phyloP scores from a whole-genome alignment of 2,113 vertebrate genomes.

The Grus americana region DNA sequence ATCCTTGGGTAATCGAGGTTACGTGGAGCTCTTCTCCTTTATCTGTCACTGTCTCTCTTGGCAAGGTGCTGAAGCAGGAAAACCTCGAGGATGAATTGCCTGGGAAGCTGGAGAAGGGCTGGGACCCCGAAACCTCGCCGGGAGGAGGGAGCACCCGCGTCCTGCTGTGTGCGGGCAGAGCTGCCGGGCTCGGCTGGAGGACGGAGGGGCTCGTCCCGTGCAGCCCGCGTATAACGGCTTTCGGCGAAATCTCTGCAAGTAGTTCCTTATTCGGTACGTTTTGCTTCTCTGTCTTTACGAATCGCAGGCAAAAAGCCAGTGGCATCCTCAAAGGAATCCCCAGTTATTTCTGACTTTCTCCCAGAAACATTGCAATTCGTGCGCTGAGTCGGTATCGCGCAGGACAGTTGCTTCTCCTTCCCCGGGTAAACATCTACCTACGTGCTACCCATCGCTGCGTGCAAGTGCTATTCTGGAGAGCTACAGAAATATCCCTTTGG shows the following conservation, averaged over 20 bases:
- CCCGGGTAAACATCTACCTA: neutral
- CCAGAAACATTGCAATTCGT: fast-evolving
- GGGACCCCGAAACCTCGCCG: fast-evolving
- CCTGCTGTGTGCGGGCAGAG: neutral
- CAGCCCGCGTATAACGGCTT: fast-evolving
- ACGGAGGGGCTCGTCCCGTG: neutral
- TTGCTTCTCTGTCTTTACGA: neutral
- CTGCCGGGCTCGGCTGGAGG: neutral
- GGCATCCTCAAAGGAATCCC: fast-evolving
- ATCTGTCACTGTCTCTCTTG: slow-evolving; percentile 15
- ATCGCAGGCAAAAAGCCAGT: neutral
- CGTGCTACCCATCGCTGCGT: fast-evolving
- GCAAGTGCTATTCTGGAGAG: fast-evolving
- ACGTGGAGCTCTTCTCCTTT: slow-evolving; percentile 18
- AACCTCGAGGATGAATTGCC: neutral
- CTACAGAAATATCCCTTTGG: neutral
- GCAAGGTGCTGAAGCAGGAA: neutral
- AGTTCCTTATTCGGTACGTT: fast-evolving
- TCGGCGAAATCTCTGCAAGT: neutral
- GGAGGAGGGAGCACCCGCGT: neutral
- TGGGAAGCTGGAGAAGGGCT: neutral
- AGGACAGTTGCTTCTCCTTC: neutral
- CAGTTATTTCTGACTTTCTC: neutral
- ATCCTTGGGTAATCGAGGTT: slow-evolving; percentile 68
- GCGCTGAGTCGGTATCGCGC: fast-evolving